These are phyloP conservation scores for Fopius arisanus DNA, from an alignment of 1,140 invertebrate genomes.

Conservation along the genomic window DNA sequence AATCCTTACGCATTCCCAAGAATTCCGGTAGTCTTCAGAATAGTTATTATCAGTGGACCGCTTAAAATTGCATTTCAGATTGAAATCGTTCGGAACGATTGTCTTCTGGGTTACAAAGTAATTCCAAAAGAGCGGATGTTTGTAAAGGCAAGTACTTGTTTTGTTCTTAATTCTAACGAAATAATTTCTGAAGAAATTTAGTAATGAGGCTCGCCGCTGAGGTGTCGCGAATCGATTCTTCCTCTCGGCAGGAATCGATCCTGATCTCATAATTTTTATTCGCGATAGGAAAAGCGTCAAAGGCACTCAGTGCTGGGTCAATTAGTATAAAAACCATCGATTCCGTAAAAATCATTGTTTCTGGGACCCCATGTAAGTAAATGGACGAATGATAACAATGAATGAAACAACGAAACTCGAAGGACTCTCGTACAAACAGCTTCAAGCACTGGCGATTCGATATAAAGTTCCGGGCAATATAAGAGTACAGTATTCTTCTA, in stretches of 20 bases:
- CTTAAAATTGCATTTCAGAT: too few species aligned
- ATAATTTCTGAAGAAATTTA: not conserved
- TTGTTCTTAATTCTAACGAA: too few species aligned
- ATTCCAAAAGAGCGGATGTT: too few species aligned
- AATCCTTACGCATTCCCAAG: too few species aligned
- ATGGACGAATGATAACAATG: conserved; percentile 36
- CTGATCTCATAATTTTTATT: not conserved
- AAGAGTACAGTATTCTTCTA: not conserved
- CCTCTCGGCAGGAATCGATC: not conserved
- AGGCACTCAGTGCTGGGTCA: not conserved
- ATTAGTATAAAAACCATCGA: not conserved
- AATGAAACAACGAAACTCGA: conserved; percentile 44
- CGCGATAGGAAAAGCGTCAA: not conserved
- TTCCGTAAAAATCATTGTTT: not conserved
- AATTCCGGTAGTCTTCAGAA: too few species aligned
- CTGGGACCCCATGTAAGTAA: not conserved
- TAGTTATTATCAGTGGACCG: too few species aligned
- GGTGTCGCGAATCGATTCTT: conserved; percentile 29
- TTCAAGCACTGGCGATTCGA: conserved; percentile 50
- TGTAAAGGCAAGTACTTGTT: too few species aligned
- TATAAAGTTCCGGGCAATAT: conserved; percentile 53
- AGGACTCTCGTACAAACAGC: conserved; percentile 53
- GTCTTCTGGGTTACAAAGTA: too few species aligned
- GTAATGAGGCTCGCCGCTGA: not conserved
- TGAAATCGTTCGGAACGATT: too few species aligned